These are phyloP conservation scores for Augochlora pura DNA, from an alignment of 1,140 invertebrate genomes.

Conservation along the genomic window DNA sequence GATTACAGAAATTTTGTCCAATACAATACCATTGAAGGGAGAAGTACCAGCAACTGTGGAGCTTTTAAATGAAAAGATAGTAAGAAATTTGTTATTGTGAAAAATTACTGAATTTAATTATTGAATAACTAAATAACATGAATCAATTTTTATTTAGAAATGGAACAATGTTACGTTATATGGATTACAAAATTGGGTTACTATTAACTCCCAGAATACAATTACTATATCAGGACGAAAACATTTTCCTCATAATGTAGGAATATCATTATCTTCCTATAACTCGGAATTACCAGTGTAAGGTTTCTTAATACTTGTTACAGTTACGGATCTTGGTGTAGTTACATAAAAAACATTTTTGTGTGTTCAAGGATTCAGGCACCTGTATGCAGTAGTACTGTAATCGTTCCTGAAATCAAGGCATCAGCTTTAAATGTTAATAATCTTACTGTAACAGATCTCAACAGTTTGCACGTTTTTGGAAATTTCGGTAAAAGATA, in stretches of 20 bases:
- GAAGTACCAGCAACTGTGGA: conserved; percentile 56
- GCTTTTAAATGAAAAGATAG: conserved; percentile 50
- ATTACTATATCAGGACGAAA: conserved; percentile 64
- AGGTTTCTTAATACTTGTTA: background rate
- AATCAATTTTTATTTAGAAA: conserved; percentile 46
- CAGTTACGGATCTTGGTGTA: background rate
- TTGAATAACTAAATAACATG: background rate
- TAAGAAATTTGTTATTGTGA: conserved; percentile 29
- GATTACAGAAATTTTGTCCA: conserved; percentile 51
- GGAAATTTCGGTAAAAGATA: conserved; percentile 52
- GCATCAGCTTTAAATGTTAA: conserved; percentile 49
- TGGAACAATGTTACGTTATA: conserved; percentile 63
- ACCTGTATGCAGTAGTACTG: conserved; percentile 42
- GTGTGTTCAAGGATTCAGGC: conserved; percentile 38
- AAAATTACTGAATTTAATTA: too few species aligned
- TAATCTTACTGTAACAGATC: conserved; percentile 42
- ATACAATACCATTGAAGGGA: conserved; percentile 55
- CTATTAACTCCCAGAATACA: conserved; percentile 36
- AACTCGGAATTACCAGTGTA: conserved; percentile 60
- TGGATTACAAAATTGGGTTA: conserved; percentile 57
- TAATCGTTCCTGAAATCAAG: conserved; percentile 54
- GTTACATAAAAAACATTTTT: conserved; percentile 1
- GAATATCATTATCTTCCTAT: conserved; percentile 43
- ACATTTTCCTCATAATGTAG: conserved; percentile 42
- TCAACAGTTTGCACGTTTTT: conserved; percentile 46